These are phyloP conservation scores for Rhyacichthys aspro DNA, from an alignment of 2,797 vertebrate species.

Conservation along the genomic window DNA sequence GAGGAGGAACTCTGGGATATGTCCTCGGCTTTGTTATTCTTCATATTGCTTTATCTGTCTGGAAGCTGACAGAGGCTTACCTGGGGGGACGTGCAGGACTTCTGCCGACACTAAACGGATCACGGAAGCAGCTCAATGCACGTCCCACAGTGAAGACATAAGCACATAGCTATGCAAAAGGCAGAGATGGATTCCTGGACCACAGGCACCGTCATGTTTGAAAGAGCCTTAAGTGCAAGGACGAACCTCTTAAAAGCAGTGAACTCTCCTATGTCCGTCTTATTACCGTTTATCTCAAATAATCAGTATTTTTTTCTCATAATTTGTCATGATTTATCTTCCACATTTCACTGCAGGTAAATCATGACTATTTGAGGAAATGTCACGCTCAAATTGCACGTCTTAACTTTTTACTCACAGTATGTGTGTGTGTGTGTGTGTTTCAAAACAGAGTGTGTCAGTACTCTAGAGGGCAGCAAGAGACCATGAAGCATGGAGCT, in stretches of 20 bases:
- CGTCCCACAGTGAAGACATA: constrained; percentile 64
- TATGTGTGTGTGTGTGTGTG: constrained; percentile 17
- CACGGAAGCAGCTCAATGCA: constrained; percentile 66
- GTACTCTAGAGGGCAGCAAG: constrained; percentile 79
- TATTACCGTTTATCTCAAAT: not conserved
- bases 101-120: constrained; percentile 61
- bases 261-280: constrained; percentile 1
- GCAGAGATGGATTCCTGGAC: constrained; percentile 38
- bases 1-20: constrained; percentile 57
- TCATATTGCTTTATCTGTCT: constrained; percentile 70
- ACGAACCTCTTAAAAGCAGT: not conserved
- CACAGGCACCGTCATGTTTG: constrained; percentile 68
- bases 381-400: constrained; percentile 44
- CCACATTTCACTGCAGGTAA: constrained; percentile 5
- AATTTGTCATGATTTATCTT: not conserved
- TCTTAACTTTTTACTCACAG: constrained; percentile 41
- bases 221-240: constrained; percentile 50
- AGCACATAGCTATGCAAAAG: constrained; percentile 69
- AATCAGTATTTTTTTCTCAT: not conserved
- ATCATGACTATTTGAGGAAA: constrained; percentile 50
- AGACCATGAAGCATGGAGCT: constrained; percentile 58
- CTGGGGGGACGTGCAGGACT: constrained; percentile 70
- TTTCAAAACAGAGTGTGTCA: constrained; percentile 18
- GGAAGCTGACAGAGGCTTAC: constrained; percentile 72
- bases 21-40: constrained; percentile 67